Base-by-base conservation (phyloP, 2,797 vertebrate genomes). In the Nyctalus aviator region DNA sequence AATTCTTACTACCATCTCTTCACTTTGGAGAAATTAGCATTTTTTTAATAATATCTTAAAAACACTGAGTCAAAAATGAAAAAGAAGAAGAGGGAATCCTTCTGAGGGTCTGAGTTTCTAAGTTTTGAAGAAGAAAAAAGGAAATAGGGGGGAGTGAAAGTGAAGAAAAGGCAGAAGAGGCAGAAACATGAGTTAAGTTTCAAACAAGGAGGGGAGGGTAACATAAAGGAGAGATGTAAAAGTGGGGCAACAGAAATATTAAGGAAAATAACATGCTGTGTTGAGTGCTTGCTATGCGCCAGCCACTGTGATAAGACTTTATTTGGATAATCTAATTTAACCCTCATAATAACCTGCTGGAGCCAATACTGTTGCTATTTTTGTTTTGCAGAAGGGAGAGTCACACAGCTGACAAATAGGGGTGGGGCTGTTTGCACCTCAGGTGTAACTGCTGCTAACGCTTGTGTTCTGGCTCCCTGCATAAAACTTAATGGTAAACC, bases 1-100 rank as follows among this genome's bases (percentile, higher is more conserved):
- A 50, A 66, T 68, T 64, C 30, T 83, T 53, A 84, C 23, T 69
- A 55, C 20, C 37, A 12, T 86, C n/a, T 11, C 13, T 75, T 76
- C 11, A 55, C 35, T 75, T 83, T 32, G n/a, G 44, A 76, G 44
- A 88, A 55, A 41, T 27, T 53, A n/a, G 4, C 8, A 44, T 41
- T 18, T 69, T 57, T 79, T 85, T 73, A 83, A 57, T 55, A 91
- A 25, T 57, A 75, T 62, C 15, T 87, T 92, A 37, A 79, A 94
- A 87, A 59, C 25, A 37, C 2, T 75, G 8, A 93, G 55, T 78
- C 14, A 30, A 57, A 76, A 46, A 23, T 15, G 3, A 25, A 46
- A 37, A n/a, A 46, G 17, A 32, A 32, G 11, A 32, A n/a, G 37
- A 76, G 10, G 20, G 27, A 69, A 62, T 71, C 15, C 10, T 27